phyloP scores from a whole-genome alignment of 2,888 invertebrate species.

The Flexamia atlantica region DNA sequence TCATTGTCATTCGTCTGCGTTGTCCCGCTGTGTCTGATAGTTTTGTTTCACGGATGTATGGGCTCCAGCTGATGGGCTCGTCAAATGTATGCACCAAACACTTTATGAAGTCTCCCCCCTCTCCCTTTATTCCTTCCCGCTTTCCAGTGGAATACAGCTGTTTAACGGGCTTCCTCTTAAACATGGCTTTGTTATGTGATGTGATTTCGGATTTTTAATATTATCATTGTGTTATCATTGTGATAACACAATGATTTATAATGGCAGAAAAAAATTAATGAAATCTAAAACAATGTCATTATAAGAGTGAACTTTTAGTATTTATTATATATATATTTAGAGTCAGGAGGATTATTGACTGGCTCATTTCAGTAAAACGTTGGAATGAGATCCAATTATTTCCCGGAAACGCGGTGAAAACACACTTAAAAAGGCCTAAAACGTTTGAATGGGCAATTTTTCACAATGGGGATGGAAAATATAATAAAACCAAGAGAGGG shows the following conservation, averaged over 20 bases:
- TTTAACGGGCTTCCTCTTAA: constrained; percentile 26
- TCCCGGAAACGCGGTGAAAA: constrained; percentile 1
- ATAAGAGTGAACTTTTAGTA: no score
- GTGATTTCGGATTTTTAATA: no score
- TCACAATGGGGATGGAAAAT: constrained; percentile 6
- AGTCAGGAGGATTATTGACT: no score
- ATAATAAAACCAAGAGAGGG: constrained; percentile 37
- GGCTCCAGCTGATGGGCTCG: background rate
- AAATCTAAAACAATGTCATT: no score
- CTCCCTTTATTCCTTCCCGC: background rate
- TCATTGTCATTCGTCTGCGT: no score
- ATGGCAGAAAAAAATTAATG: no score
- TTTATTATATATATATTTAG: no score
- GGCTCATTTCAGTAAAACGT: no score
- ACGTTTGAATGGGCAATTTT: constrained; percentile 41
- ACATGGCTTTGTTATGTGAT: no score
- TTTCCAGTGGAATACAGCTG: constrained; percentile 29
- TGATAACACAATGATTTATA: no score
- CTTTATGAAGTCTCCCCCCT: background rate
- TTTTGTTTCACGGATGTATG: background rate
- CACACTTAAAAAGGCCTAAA: constrained; percentile 13
- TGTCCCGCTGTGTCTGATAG: no score
- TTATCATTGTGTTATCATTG: no score
- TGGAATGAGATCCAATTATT: constrained; percentile 8
- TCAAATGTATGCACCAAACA: background rate